Evolutionary conservation across 2,113 vertebrate species (phyloP).

Genomic region (Hemiscyllium ocellatum): DNA sequence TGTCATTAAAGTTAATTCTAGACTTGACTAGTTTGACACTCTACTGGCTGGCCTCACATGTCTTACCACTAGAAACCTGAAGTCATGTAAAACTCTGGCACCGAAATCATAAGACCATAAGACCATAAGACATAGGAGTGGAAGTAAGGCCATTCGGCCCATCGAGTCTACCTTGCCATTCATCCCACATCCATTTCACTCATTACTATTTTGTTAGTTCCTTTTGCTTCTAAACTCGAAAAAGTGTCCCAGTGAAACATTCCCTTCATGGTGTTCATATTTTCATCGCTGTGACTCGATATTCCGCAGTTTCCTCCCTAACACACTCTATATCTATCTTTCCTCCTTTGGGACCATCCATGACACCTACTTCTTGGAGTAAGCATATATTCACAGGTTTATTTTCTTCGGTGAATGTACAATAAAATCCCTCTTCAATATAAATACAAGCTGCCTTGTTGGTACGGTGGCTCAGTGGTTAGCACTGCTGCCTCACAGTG

Average conservation of each 20-base stretch:
- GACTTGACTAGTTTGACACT: neutral
- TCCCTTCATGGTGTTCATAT: neutral
- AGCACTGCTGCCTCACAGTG: no score
- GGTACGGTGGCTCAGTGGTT: no score
- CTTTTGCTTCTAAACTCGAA: no score
- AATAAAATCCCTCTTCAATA: neutral
- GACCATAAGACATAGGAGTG: no score
- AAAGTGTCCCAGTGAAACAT: neutral
- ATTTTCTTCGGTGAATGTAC: neutral
- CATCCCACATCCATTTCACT: neutral
- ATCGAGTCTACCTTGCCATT: no score
- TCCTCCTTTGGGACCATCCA: neutral
- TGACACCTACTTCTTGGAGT: neutral
- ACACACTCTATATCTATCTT: neutral
- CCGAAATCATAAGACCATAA: no score
- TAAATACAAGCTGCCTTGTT: neutral
- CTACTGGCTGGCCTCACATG: neutral
- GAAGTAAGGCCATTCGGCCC: no score
- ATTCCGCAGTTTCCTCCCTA: neutral
- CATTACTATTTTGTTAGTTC: neutral
- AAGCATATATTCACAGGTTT: neutral
- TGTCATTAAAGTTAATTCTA: neutral
- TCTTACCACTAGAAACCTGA: neutral
- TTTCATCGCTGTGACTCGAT: no score
- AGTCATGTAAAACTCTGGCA: neutral